Percentiles rank a stretch among this genome's conserved stretches.
These are phyloP conservation scores for Pterobdella sp. DNA, from an alignment of 2,888 invertebrate species.

Conservation along the genomic window DNA sequence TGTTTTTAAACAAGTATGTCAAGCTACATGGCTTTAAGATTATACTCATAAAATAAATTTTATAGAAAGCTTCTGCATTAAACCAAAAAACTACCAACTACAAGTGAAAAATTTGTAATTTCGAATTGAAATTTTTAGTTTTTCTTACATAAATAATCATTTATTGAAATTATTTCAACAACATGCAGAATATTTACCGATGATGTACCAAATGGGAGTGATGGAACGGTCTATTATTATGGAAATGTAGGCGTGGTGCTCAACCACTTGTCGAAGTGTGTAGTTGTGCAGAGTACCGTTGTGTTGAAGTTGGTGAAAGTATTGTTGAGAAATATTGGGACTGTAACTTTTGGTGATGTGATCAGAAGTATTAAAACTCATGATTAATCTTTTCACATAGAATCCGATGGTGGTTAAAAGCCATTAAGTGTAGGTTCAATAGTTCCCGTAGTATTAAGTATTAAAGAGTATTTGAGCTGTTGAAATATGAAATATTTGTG, in stretches of 20 bases:
- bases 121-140: too few relatives aligned
- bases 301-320: not conserved
- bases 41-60: too few relatives aligned
- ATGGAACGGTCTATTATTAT: slow-evolving; percentile 44
- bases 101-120: too few relatives aligned
- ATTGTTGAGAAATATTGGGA: not conserved
- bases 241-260: slow-evolving; percentile 40
- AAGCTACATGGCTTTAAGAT: too few relatives aligned
- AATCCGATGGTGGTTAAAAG: not conserved
- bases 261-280: slow-evolving; percentile 43
- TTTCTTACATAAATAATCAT: too few relatives aligned
- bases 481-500: not conserved
- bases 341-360: too few relatives aligned
- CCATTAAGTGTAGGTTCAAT: not conserved
- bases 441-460: not conserved
- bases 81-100: too few relatives aligned
- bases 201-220: slow-evolving; percentile 47
- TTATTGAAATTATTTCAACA: too few relatives aligned
- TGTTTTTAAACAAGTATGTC: too few relatives aligned
- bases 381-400: not conserved
- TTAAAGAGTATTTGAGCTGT: too few relatives aligned
- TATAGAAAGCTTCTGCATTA: too few relatives aligned
- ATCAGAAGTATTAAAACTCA: too few relatives aligned
- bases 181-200: slow-evolving; percentile 41
- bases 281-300: slow-evolving; percentile 35